Percentiles rank a stretch among this genome's conserved stretches.
Evolutionary conservation across 1,140 invertebrate species (phyloP).

Genomic region (Zaprionus gabonicus): DNA sequence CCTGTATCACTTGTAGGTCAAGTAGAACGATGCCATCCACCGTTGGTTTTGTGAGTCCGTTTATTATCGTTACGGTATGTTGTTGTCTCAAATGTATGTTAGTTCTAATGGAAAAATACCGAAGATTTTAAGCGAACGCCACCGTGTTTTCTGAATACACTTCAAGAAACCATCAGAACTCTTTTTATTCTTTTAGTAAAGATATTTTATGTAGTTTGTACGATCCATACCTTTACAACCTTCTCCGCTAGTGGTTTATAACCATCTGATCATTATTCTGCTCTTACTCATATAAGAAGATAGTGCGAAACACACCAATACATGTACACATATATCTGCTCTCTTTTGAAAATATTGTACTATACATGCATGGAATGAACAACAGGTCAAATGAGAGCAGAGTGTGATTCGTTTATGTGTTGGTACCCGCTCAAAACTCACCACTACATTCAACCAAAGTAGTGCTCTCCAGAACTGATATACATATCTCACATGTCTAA

Average conservation of each 20-base stretch:
- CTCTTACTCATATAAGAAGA: not conserved
- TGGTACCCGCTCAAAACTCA: not conserved
- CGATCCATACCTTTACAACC: not conserved
- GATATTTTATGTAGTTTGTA: not conserved
- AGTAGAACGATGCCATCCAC: not conserved
- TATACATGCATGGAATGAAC: not conserved
- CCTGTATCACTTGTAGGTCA: slow-evolving; percentile 3
- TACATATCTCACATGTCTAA: not conserved
- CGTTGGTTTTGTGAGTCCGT: not conserved
- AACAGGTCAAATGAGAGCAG: not conserved
- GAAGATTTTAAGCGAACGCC: not conserved
- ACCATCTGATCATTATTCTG: not conserved
- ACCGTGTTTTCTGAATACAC: not conserved
- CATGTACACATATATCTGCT: not conserved
- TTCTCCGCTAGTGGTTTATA: not conserved
- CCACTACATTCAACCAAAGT: not conserved
- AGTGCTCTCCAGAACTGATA: not conserved
- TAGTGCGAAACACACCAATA: slow-evolving; percentile 10
- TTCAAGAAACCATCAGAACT: not conserved
- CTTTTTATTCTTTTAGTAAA: not conserved
- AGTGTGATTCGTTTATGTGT: not conserved
- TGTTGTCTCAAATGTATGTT: not conserved
- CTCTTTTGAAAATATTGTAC: slow-evolving; percentile 1
- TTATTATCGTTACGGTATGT: not conserved
- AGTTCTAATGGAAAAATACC: not conserved